Base-by-base conservation (phyloP, 2,113 vertebrate genomes). In the Pedetes capensis region DNA sequence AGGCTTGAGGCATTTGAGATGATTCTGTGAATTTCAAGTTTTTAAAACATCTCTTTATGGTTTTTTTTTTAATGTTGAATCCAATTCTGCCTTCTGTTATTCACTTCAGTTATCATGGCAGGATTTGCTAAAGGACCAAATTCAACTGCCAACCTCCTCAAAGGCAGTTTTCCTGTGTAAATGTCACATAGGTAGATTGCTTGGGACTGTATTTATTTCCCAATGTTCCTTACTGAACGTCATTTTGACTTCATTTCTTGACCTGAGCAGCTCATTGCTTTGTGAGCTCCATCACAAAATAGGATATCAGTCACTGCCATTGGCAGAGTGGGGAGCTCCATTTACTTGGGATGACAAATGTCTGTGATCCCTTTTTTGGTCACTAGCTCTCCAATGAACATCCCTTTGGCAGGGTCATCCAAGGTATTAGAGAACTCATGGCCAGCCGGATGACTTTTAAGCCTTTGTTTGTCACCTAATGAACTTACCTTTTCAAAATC, bases 61-160 rank as follows among this genome's bases (percentile, higher is more conserved):
- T 96, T 91, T 87, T 57, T 89, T 96, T 91, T 87, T 57, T 53
- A 59, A 76, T 63, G 37, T 87, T 75, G 47, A 61, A 84, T 80
- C n/a, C n/a, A 71, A 17, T 80, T 89, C n/a, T 74, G 14, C 59
- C 51, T 83, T 74, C 68, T 93, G 47, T 39, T 92, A 59, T 74
- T 87, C 61, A 59, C 69, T 59, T 89, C 23, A 83, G 37, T 75
- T 55, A 57, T 78, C 59, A 53, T 55, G 66, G 71, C 20, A 53
- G 55, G 59, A 39, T 64, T 87, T 94, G 53, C 44, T 93, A 42
- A 84, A 74, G 75, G 59, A 85, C 76, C 12, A 61, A 89, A 94
- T 83, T 87, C 87, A 75, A 86, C 57, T 63, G n/a, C 12, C 68
- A 94, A 34, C 10, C 64, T 75, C 69, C 78, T 95, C 57, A 85